These are phyloP conservation scores for Hoplodrina blanda DNA, from an alignment of 2,888 invertebrate genomes.

Conservation along the genomic window DNA sequence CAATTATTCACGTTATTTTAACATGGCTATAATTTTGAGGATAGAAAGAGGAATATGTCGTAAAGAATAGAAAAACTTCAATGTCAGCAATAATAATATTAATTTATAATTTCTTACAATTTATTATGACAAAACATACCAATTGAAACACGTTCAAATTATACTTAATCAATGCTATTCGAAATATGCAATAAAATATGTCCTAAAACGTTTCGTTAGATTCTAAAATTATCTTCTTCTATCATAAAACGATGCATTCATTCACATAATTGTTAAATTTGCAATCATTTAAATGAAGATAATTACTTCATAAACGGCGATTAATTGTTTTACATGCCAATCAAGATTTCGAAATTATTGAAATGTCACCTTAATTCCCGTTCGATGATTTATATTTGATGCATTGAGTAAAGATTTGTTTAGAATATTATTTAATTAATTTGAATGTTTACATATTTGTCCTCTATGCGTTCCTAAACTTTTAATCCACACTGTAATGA, in stretches of 20 bases:
- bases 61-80: too few relatives aligned
- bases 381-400: constrained; percentile 14
- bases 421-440: not conserved
- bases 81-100: not conserved
- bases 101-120: not conserved
- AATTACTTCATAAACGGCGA: constrained; percentile 51
- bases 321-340: constrained; percentile 61
- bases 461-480: too few relatives aligned
- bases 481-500: too few relatives aligned
- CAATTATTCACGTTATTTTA: too few relatives aligned
- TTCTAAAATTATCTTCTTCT: constrained; percentile 15
- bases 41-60: too few relatives aligned
- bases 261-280: constrained; percentile 44
- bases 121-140: constrained; percentile 12
- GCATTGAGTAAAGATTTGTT: not conserved
- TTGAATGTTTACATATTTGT: too few relatives aligned
- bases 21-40: too few relatives aligned
- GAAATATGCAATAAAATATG: constrained; percentile 19
- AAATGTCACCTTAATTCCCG: constrained; percentile 49
- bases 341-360: constrained; percentile 52
- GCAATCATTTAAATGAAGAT: constrained; percentile 53
- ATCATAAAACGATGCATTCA: constrained; percentile 31
- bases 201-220: constrained; percentile 29
- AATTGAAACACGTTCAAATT: constrained; percentile 50
- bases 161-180: constrained; percentile 38